A percentile compares a stretch with the other conserved stretches of the same genome.
Conservation (phyloP, 2,113 vertebrate genomes). For the Pyrgilauda ruficollis region DNA sequence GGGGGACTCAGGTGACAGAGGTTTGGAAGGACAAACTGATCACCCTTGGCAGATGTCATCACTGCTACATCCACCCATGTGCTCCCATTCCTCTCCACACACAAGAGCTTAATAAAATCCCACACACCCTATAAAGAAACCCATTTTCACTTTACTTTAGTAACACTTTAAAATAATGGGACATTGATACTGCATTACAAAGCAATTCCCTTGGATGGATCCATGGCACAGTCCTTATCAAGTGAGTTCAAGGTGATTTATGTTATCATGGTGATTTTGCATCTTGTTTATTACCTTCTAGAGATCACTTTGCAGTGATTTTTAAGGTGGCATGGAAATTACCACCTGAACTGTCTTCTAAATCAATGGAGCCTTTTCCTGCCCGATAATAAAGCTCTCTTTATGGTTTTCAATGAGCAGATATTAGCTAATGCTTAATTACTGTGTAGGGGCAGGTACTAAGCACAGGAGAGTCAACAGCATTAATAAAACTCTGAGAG, state of each 20-base stretch:
- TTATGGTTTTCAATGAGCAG: constrained; percentile 32
- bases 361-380: constrained; percentile 57
- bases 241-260: constrained; percentile 42
- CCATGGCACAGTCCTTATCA: not conserved
- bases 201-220: constrained; percentile 28
- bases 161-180: constrained; percentile 47
- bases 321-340: constrained; percentile 58
- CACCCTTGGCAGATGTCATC: not conserved
- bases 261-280: constrained; percentile 56
- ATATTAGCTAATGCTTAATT: constrained; percentile 62
- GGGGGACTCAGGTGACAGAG: not conserved
- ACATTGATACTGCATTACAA: constrained; percentile 19
- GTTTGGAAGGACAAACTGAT: not conserved
- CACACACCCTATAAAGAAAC: not conserved
- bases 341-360: constrained; percentile 49
- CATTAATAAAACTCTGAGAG: not conserved
- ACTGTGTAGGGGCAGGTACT: not conserved
- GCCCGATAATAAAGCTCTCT: constrained; percentile 32
- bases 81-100: not conserved
- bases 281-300: constrained; percentile 67
- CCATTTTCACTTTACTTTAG: not conserved
- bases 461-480: constrained; percentile 41
- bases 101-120: not conserved
- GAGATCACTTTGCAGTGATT: constrained; percentile 61
- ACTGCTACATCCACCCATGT: not conserved